phyloP scores from a whole-genome alignment of 2,797 vertebrate genomes.

The Tamandua tetradactyla region DNA sequence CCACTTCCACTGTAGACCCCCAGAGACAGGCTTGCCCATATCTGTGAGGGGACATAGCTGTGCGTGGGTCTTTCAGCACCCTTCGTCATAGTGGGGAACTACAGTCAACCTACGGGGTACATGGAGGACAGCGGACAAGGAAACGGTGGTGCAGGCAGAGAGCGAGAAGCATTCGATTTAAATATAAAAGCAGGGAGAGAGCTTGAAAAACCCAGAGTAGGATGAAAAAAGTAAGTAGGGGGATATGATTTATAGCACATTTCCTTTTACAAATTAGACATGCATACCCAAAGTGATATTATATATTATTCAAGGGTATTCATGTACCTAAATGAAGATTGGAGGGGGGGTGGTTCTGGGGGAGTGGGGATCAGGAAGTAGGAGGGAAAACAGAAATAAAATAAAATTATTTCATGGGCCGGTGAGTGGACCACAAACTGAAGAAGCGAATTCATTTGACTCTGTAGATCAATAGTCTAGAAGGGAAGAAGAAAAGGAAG shows the following conservation, averaged over 20 bases:
- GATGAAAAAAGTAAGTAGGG: not conserved
- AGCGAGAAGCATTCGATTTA: not conserved
- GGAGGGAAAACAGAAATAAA: not conserved
- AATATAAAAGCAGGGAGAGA: not conserved
- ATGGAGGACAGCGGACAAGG: not conserved
- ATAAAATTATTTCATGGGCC: not conserved
- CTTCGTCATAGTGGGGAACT: not conserved
- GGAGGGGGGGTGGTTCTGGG: not conserved
- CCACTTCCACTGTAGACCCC: not conserved
- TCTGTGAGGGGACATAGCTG: not conserved
- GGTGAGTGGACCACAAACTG: not conserved
- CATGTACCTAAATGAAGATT: not conserved
- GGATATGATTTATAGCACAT: not conserved
- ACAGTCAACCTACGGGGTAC: not conserved
- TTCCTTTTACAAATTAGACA: slow-evolving; percentile 23
- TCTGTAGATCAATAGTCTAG: not conserved
- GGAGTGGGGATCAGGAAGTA: not conserved
- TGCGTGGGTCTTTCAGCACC: too few species aligned
- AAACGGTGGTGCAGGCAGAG: not conserved
- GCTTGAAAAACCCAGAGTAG: not conserved
- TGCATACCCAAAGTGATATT: not conserved
- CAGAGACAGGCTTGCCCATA: not conserved
- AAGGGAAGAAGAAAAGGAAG: slow-evolving; percentile 2
- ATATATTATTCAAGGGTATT: not conserved
- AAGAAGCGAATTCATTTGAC: slow-evolving; percentile 16